A percentile compares a stretch with the other conserved stretches of the same genome.
Conservation (phyloP, 1,140 invertebrate species). For the Neotoxoptera formosana region DNA sequence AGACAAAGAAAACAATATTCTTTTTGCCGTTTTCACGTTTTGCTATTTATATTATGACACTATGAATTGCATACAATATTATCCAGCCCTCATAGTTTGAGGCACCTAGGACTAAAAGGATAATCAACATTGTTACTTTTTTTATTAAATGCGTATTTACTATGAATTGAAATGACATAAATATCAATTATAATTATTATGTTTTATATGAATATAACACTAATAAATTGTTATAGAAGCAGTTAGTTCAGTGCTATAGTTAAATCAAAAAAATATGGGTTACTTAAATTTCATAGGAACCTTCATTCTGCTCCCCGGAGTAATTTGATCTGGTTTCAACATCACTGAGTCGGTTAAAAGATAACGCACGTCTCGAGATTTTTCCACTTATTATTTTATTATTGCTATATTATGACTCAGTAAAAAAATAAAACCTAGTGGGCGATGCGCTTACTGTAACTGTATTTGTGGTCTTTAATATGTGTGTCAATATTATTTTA, state of each 20-base stretch:
- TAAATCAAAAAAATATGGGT: neutral
- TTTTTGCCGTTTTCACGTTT: too few species aligned
- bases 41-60: too few species aligned
- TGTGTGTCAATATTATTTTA: conserved; percentile 25
- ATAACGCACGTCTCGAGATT: conserved; percentile 48
- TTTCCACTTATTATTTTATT: conserved; percentile 48
- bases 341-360: conserved; percentile 25
- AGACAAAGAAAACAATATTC: too few species aligned
- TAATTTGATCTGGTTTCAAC: conserved; percentile 49
- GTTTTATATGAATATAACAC: neutral
- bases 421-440: conserved; percentile 41
- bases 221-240: neutral
- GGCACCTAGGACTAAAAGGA: neutral
- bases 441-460: conserved; percentile 37
- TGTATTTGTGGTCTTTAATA: conserved; percentile 30
- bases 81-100: too few species aligned
- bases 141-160: neutral
- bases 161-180: neutral
- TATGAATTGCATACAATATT: neutral
- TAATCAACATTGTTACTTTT: neutral
- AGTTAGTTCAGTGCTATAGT: neutral
- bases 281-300: conserved; percentile 28
- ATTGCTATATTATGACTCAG: conserved; percentile 34
- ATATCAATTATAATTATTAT: neutral
- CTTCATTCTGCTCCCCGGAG: conserved; percentile 19